Percentiles rank a stretch among this genome's conserved stretches.
phyloP scores from a whole-genome alignment of 2,888 invertebrate genomes.

The Stenoptilia bipunctidactyla region DNA sequence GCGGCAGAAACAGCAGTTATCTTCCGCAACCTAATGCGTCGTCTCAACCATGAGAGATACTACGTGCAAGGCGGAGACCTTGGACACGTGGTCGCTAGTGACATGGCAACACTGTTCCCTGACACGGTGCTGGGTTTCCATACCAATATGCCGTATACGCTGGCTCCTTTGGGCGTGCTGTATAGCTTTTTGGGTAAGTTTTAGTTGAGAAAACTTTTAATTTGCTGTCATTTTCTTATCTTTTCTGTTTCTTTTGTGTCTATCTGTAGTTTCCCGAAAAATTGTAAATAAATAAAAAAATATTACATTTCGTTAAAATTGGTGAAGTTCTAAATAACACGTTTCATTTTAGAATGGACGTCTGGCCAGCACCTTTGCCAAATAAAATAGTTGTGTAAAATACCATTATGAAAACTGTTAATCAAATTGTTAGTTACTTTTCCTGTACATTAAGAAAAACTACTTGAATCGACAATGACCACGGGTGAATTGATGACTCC shows the following conservation, averaged over 20 bases:
- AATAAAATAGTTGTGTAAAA: not conserved
- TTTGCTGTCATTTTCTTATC: too few species aligned
- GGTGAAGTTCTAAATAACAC: not conserved
- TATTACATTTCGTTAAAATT: not conserved
- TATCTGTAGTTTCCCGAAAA: too few species aligned
- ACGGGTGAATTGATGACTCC: too few species aligned
- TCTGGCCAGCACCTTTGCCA: not conserved
- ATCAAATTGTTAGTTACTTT: too few species aligned
- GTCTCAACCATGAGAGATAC: slow-evolving; percentile 74
- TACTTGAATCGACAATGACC: too few species aligned
- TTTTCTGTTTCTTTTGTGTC: too few species aligned
- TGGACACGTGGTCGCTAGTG: slow-evolving; percentile 73
- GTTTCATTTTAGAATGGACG: too few species aligned
- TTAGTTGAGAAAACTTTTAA: too few species aligned
- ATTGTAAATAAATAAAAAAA: too few species aligned
- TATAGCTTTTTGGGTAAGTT: slow-evolving; percentile 44
- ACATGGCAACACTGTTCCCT: slow-evolving; percentile 75
- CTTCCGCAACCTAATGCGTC: slow-evolving; percentile 77
- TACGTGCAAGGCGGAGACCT: slow-evolving; percentile 82
- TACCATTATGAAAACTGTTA: not conserved
- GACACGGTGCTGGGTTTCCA: slow-evolving; percentile 65
- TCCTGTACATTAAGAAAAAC: too few species aligned
- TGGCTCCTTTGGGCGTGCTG: slow-evolving; percentile 22
- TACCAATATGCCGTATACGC: slow-evolving; percentile 70
- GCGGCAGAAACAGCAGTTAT: slow-evolving; percentile 68